Percentiles rank a stretch among this genome's conserved stretches.
Evolutionary conservation across 2,113 vertebrate species (phyloP).

Genomic region (Lepidothrix coronata): DNA sequence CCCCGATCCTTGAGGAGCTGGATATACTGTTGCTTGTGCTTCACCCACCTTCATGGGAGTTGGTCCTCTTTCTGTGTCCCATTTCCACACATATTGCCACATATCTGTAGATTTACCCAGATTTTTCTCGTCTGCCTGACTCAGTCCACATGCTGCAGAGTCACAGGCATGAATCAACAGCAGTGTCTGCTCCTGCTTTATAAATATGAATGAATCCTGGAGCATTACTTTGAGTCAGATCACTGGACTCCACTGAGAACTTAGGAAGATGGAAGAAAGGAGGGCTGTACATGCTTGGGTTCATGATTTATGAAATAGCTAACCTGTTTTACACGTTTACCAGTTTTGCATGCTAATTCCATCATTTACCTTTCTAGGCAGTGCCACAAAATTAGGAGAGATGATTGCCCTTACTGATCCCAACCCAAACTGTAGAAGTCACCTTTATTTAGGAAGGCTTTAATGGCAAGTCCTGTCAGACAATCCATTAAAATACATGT

Average conservation of each 20-base stretch:
- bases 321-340: neutral
- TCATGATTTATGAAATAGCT: neutral
- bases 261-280: neutral
- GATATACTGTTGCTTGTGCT: neutral
- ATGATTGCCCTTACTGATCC: neutral
- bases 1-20: neutral
- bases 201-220: neutral
- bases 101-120: neutral
- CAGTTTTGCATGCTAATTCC: neutral
- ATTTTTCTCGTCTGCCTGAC: neutral
- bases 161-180: neutral
- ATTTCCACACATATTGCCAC: neutral
- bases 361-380: neutral
- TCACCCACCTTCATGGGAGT: neutral
- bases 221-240: neutral
- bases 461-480: neutral
- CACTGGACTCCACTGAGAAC: neutral
- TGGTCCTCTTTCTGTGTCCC: neutral
- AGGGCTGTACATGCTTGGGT: neutral
- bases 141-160: neutral
- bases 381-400: neutral
- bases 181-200: neutral
- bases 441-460: neutral
- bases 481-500: neutral
- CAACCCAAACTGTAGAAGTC: neutral